phyloP scores from a whole-genome alignment of 2,113 vertebrate species.

The Garra rufa region DNA sequence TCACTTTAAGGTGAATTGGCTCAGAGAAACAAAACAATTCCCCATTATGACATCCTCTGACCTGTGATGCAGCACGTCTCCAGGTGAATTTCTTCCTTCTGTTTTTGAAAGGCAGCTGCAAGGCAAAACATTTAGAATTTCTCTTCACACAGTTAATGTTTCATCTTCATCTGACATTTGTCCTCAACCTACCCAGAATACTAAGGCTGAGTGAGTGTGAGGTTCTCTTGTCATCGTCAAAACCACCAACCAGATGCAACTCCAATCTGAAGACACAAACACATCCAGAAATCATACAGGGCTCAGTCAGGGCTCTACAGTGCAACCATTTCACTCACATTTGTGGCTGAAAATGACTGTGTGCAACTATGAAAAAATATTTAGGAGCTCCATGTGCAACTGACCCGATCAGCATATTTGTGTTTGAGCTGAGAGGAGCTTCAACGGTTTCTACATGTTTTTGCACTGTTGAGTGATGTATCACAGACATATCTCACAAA shows the following conservation, averaged over 20 bases:
- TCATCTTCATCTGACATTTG: constrained; percentile 45
- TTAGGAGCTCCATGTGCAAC: too few relatives aligned
- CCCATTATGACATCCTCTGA: constrained; percentile 58
- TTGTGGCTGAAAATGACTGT: too few relatives aligned
- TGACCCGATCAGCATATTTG: too few relatives aligned
- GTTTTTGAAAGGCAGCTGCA: constrained; percentile 88
- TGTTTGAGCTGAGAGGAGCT: too few relatives aligned
- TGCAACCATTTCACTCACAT: too few relatives aligned
- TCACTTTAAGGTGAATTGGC: background rate
- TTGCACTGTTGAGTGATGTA: too few relatives aligned
- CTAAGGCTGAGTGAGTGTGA: constrained; percentile 91
- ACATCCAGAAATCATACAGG: background rate
- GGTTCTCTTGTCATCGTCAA: constrained; percentile 88
- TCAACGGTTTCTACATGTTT: too few relatives aligned
- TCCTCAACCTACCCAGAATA: constrained; percentile 82
- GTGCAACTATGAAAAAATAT: too few relatives aligned
- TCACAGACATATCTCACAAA: too few relatives aligned
- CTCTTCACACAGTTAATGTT: background rate
- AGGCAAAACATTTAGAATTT: constrained; percentile 26
- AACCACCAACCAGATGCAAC: constrained; percentile 94
- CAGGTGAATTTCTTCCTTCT: constrained; percentile 88
- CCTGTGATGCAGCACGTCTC: constrained; percentile 94
- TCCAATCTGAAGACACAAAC: constrained; percentile 80
- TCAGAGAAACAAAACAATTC: background rate
- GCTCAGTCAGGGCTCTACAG: too few relatives aligned